A percentile compares a stretch with the other conserved stretches of the same genome.
Evolutionary conservation across 2,113 vertebrate genomes (phyloP).

Genomic region (Brachyhypopomus gauderio): DNA sequence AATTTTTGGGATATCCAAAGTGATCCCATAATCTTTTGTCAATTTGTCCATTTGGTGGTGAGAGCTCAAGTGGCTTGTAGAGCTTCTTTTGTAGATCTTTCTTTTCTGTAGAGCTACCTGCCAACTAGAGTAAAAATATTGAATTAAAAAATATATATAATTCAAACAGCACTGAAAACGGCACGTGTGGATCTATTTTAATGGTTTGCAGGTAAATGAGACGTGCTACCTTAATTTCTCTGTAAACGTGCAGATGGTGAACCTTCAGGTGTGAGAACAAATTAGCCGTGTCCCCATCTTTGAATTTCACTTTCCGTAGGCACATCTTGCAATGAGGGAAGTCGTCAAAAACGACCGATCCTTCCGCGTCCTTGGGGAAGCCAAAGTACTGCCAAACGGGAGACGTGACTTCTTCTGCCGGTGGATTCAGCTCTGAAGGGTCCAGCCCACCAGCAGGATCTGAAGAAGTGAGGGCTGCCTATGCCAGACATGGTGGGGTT

Average conservation of each 20-base stretch:
- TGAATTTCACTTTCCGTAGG: constrained; percentile 31
- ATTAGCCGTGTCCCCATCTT: constrained; percentile 35
- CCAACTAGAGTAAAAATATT: not conserved
- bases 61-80: constrained; percentile 18
- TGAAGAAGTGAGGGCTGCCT: not conserved
- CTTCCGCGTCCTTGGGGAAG: constrained; percentile 25
- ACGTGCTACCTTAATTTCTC: constrained; percentile 28
- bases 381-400: constrained; percentile 37
- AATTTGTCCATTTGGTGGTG: constrained; percentile 12
- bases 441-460: not conserved
- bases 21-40: constrained; percentile 40
- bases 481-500: not conserved
- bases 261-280: constrained; percentile 42
- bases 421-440: constrained; percentile 23
- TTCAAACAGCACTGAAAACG: no score
- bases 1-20: constrained; percentile 44
- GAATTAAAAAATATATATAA: no score
- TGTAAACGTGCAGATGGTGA: constrained; percentile 32
- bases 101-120: no score
- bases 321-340: constrained; percentile 41
- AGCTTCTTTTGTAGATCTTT: no score
- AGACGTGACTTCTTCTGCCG: not conserved
- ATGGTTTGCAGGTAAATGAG: not conserved
- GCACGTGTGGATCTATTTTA: not conserved
- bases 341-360: constrained; percentile 32